phyloP scores from a whole-genome alignment of 1,140 invertebrate genomes.

The Drosophila gunungcola region DNA sequence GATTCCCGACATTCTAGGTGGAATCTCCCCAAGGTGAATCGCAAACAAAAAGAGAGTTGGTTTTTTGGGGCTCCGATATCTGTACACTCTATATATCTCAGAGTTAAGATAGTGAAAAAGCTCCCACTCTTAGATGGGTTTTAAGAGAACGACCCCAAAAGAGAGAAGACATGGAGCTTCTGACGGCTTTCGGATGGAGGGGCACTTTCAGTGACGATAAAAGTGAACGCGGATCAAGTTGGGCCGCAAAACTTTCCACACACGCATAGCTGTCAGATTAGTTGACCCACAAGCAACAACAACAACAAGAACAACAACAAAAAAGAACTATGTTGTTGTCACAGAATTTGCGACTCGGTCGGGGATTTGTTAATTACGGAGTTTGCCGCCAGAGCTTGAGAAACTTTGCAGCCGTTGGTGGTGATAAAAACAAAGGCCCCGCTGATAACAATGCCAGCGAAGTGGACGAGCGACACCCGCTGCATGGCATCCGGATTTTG shows the following conservation, averaged over 20 bases:
- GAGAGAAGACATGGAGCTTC: conserved; percentile 29
- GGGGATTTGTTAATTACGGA: conserved; percentile 42
- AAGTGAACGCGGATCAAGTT: conserved; percentile 42
- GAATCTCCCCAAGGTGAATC: conserved; percentile 46
- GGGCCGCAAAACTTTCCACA: conserved; percentile 42
- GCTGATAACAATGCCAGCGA: conserved; percentile 13
- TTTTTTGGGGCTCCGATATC: neutral
- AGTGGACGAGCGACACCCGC: conserved; percentile 59
- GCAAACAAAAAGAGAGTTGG: conserved; percentile 17
- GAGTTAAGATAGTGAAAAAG: conserved; percentile 21
- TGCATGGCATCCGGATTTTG: conserved; percentile 89
- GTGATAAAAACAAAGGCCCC: conserved; percentile 12
- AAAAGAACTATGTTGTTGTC: conserved; percentile 9
- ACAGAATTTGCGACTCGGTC: conserved; percentile 16
- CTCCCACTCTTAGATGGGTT: conserved; percentile 15
- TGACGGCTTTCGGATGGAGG: conserved; percentile 10
- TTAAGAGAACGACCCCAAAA: conserved; percentile 11
- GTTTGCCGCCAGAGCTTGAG: conserved; percentile 54
- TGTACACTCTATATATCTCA: conserved; percentile 5
- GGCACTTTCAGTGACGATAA: conserved; percentile 44
- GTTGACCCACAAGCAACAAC: conserved; percentile 12
- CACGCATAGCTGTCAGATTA: conserved; percentile 34
- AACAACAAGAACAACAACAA: conserved; percentile 3
- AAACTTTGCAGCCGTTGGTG: conserved; percentile 62
- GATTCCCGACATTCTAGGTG: conserved; percentile 16